phyloP scores from a whole-genome alignment of 2,797 vertebrate genomes.

The Arremon aurantiirostris region DNA sequence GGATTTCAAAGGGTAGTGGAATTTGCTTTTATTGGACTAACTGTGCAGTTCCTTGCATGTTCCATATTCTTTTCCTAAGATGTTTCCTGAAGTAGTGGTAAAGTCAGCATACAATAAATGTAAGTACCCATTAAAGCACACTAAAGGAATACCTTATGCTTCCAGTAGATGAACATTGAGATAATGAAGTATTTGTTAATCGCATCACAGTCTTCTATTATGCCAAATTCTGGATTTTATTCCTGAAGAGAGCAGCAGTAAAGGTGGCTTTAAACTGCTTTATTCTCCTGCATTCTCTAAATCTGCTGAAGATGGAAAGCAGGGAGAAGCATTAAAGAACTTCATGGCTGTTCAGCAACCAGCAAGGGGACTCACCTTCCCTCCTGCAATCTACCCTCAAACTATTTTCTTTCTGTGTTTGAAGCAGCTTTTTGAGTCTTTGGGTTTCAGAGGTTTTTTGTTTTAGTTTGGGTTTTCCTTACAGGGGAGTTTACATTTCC shows the following conservation, averaged over 20 bases:
- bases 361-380: not conserved
- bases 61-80: not conserved
- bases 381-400: not conserved
- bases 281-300: not conserved
- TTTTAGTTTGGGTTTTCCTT: not conserved
- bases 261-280: slow-evolving; percentile 4
- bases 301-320: not conserved
- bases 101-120: slow-evolving; percentile 17
- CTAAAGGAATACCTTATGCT: slow-evolving; percentile 12
- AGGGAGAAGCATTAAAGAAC: not conserved
- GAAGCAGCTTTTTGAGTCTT: not conserved
- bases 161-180: not conserved
- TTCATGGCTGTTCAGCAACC: not conserved
- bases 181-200: slow-evolving; percentile 10
- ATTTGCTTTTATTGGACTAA: slow-evolving; percentile 53
- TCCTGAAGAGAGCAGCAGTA: not conserved
- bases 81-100: slow-evolving; percentile 31
- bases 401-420: not conserved
- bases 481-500: not conserved
- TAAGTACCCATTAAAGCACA: slow-evolving; percentile 7
- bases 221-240: not conserved
- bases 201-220: not conserved
- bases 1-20: slow-evolving; percentile 47
- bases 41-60: slow-evolving; percentile 10
- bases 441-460: not conserved